Percentiles rank a stretch among this genome's conserved stretches.
Evolutionary conservation across 2,797 vertebrate species (phyloP).

Genomic region (Buphagus erythrorhynchus): DNA sequence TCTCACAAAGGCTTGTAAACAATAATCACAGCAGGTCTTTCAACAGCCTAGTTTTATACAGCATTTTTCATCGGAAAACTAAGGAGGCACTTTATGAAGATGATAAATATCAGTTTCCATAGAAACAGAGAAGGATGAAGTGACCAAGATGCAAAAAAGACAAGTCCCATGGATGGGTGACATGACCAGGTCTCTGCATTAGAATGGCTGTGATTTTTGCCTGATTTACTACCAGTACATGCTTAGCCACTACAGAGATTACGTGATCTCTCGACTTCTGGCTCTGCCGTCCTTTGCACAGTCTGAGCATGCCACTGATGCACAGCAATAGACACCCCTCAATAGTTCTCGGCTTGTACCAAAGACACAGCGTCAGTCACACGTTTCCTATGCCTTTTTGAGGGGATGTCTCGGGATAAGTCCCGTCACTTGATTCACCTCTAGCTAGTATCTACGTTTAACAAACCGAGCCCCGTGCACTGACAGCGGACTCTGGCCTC

Average conservation of each 20-base stretch:
- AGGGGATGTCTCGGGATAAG: not conserved
- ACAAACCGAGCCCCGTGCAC: fast-evolving
- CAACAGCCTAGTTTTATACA: not conserved
- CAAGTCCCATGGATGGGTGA: not conserved
- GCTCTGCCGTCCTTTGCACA: not conserved
- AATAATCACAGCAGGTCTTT: not conserved
- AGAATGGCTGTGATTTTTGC: not conserved
- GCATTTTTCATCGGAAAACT: not conserved
- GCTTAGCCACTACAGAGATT: not conserved
- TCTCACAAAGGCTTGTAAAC: not conserved
- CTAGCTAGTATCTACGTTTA: fast-evolving
- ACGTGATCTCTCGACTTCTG: not conserved
- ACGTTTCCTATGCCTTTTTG: fast-evolving
- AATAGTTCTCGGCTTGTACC: not conserved
- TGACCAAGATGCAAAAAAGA: not conserved
- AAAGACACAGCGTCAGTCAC: fast-evolving
- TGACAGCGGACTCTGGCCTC: fast-evolving
- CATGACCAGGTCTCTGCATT: not conserved
- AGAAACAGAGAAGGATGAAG: not conserved
- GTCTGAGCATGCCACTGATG: not conserved
- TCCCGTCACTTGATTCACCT: too few relatives aligned
- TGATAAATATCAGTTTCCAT: not conserved
- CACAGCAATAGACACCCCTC: fast-evolving
- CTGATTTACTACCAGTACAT: not conserved
- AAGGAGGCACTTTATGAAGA: not conserved